Evolutionary conservation across 1,140 invertebrate genomes (phyloP), one percentile per base, ranked within the genome.

Genomic region (Homalodisca vitripennis): DNA sequence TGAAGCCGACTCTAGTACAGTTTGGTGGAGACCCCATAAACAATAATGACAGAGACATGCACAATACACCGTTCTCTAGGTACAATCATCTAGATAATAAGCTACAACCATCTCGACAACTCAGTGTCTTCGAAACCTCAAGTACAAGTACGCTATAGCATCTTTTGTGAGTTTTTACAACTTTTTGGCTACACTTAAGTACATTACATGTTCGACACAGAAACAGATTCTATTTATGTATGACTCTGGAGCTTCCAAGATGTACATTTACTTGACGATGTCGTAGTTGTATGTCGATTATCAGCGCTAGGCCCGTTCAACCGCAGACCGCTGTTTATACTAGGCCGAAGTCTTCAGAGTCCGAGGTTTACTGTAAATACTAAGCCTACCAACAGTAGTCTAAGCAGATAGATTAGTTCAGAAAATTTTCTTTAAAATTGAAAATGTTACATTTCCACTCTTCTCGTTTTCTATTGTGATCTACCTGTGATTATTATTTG

Each of bases 81-180:
- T 60, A 60, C 55, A 60, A 60, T 60, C 55, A 60, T 3, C 24
- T 60, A 60, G 55, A 60, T 60, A 60, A 60, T 60, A 60, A 60
- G 55, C 55, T 27, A 60, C 3, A 29, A 6, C 27, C 26, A 27
- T 17, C 17, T 41, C 6, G 22, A 60, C 10, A 22, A 27, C 2
- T 10, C 55, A 60, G 55, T 60, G 55, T 60, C 55, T 60, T 60
- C 3, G 22, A 10, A 13, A 30, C 55, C 55, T 60, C 55, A 13
- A 60, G 55, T 60, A 60, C 55, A 60, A 60, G 22, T 60, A 27
- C 17, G 34, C 34, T 41, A 41, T 60, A 60, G 55, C 27, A 13
- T 60, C 55, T 27, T 60, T 60, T 60, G 55, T 60, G 55, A 6
- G n/a, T 60, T 60, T 60, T 60, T 60, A 60, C 14, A 60, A 60